Evolutionary conservation across 2,797 vertebrate genomes (phyloP).

Genomic region (Salmo trutta): DNA sequence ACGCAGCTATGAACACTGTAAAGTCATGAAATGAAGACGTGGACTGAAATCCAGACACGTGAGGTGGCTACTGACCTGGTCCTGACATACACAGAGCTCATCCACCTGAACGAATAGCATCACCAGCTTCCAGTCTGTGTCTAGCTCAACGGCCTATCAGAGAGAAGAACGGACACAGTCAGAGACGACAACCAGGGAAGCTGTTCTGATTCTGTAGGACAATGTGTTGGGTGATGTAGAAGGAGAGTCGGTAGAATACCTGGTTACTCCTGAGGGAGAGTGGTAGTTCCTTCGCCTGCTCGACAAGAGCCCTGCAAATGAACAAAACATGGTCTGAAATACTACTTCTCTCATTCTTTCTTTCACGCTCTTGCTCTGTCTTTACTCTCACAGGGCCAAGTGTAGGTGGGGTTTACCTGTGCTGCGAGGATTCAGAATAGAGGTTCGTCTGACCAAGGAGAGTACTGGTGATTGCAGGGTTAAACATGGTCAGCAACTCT

Average conservation of each 20-base stretch:
- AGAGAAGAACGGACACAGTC: not conserved
- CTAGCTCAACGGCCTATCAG: conserved; percentile 42
- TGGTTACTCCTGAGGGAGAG: conserved; percentile 46
- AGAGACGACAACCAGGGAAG: not conserved
- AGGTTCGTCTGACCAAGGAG: conserved; percentile 30
- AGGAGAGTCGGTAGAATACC: conserved; percentile 37
- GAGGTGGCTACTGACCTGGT: conserved; percentile 51
- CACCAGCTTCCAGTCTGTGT: conserved; percentile 64
- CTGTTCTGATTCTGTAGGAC: not conserved
- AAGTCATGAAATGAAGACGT: not conserved
- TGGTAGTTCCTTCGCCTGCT: conserved; percentile 58
- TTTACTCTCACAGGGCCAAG: not conserved
- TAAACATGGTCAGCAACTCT: conserved; percentile 71
- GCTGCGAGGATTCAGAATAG: conserved; percentile 25
- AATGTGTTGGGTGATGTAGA: not conserved
- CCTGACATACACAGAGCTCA: conserved; percentile 58
- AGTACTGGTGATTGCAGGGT: conserved; percentile 49
- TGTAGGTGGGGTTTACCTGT: conserved; percentile 48
- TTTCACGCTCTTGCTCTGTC: not conserved
- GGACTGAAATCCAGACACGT: not conserved
- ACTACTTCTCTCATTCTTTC: not conserved
- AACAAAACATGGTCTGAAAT: not conserved
- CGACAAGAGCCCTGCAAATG: conserved; percentile 51
- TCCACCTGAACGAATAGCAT: conserved; percentile 66
- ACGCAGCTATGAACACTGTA: not conserved